Conservation (phyloP, 2,113 vertebrate genomes). For the Cyprinodon variegatus region DNA sequence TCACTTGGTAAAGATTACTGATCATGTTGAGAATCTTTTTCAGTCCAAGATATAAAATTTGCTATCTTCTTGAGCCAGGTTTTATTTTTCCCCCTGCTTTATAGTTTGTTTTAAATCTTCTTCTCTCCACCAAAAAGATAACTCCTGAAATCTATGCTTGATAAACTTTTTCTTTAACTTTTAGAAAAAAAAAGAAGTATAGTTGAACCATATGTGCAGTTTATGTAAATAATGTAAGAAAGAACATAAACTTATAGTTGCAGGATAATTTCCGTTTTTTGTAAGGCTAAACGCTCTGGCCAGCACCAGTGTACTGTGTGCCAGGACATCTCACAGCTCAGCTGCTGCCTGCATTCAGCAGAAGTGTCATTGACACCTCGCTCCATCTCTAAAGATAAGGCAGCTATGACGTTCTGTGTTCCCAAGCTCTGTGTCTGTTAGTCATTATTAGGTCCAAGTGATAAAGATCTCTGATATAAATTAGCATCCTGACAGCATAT, state of each 20-base stretch:
- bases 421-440: slow-evolving; percentile 50
- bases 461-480: slow-evolving; percentile 59
- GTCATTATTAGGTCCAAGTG: slow-evolving; percentile 56
- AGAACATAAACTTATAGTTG: background rate
- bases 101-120: background rate
- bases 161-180: background rate
- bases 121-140: background rate
- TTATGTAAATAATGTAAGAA: background rate
- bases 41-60: background rate
- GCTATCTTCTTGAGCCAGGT: background rate
- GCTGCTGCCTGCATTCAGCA: slow-evolving; percentile 71
- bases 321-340: slow-evolving; percentile 77
- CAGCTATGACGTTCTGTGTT: slow-evolving; percentile 65
- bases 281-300: slow-evolving; percentile 56
- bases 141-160: background rate
- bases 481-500: slow-evolving; percentile 57
- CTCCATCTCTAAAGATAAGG: slow-evolving; percentile 73
- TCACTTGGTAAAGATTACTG: background rate
- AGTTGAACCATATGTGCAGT: background rate
- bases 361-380: slow-evolving; percentile 73
- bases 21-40: background rate
- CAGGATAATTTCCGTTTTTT: slow-evolving; percentile 51
- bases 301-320: slow-evolving; percentile 55
- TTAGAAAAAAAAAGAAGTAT: background rate
- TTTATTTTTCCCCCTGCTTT: background rate